Conservation (phyloP, 37 sponge, comb jelly and placozoan genomes). For the Spongilla lacustris region DNA sequence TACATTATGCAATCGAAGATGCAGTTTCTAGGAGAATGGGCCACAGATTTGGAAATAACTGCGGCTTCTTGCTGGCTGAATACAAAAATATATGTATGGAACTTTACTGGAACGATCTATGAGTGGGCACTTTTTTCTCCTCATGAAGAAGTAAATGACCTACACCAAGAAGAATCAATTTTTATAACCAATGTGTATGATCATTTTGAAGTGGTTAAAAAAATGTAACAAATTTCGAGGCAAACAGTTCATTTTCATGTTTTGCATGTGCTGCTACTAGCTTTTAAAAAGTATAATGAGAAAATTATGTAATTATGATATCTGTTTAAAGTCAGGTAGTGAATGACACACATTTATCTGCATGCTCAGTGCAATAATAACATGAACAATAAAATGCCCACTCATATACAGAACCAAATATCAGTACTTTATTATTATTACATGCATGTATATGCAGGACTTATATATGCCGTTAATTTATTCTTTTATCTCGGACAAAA, state of each 20-base stretch:
- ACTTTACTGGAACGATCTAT: background rate
- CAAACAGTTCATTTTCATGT: slow-evolving; percentile 1
- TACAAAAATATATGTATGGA: background rate
- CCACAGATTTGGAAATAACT: slow-evolving; percentile 1
- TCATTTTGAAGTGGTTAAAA: slow-evolving; percentile 1
- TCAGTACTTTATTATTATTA: background rate
- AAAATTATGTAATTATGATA: background rate
- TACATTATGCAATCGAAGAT: background rate
- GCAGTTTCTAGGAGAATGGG: background rate
- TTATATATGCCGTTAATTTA: too few relatives aligned
- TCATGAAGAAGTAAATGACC: slow-evolving; percentile 1
- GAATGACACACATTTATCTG: background rate
- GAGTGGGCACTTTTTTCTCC: background rate
- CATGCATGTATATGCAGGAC: background rate
- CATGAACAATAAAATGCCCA: background rate
- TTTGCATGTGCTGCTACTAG: background rate
- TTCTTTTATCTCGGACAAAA: background rate
- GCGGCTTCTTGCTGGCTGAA: background rate
- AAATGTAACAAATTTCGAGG: background rate
- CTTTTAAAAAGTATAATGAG: background rate
- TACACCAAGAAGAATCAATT: background rate
- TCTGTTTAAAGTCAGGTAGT: background rate
- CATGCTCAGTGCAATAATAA: background rate
- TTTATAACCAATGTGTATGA: background rate
- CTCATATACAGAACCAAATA: background rate